Evolutionary conservation across 2,888 invertebrate species (phyloP).

Genomic region (Drosophila barbarae): DNA sequence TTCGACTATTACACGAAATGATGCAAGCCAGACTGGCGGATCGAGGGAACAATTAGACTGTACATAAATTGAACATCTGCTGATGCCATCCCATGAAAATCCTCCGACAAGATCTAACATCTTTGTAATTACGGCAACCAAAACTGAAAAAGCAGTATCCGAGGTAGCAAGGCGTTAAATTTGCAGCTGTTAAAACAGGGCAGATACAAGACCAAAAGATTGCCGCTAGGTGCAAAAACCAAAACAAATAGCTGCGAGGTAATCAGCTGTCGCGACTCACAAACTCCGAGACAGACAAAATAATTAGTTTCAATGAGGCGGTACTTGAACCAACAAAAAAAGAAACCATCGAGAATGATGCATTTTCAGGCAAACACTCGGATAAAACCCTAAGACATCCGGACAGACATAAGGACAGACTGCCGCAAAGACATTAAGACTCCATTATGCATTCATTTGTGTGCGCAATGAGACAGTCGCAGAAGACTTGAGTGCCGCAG

Average conservation of each 20-base stretch:
- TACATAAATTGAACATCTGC: conserved; percentile 29
- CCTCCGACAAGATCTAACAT: conserved; percentile 46
- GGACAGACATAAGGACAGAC: conserved; percentile 25
- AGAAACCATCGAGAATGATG: conserved; percentile 29
- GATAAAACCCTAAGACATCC: conserved; percentile 8
- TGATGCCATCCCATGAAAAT: conserved; percentile 50
- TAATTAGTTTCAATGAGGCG: conserved; percentile 62
- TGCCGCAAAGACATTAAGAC: conserved; percentile 51
- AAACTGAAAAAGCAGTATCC: conserved; percentile 20
- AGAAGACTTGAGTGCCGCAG: conserved; percentile 10
- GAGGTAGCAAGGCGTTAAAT: conserved; percentile 52
- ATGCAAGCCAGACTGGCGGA: conserved; percentile 8
- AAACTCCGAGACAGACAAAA: conserved; percentile 34
- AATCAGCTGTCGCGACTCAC: conserved; percentile 56
- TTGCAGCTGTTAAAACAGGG: conserved; percentile 59
- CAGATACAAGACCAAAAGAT: conserved; percentile 9
- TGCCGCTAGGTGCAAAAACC: conserved; percentile 43
- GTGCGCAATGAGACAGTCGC: conserved; percentile 31
- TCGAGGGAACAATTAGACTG: conserved; percentile 4
- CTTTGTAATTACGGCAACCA: conserved; percentile 55
- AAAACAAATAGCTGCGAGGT: conserved; percentile 59
- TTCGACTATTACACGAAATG: conserved; percentile 17
- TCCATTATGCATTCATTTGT: conserved; percentile 65
- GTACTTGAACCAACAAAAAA: conserved; percentile 49
- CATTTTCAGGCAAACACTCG: conserved; percentile 36